A percentile compares a stretch with the other conserved stretches of the same genome.
phyloP scores from a whole-genome alignment of 2,888 invertebrate genomes.

The Formica aserva region DNA sequence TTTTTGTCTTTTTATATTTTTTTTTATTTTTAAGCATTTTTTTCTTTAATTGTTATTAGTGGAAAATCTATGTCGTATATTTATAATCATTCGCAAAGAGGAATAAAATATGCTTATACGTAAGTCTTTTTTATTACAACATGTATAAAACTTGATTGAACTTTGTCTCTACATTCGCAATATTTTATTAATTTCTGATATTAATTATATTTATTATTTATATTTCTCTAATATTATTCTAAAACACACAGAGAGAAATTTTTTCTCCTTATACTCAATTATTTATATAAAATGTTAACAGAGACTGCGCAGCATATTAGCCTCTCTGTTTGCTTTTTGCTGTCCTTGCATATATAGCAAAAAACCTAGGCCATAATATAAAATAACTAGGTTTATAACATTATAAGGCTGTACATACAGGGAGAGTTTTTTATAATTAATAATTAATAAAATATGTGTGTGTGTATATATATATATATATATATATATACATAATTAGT shows the following conservation, averaged over 20 bases:
- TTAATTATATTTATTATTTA: neutral
- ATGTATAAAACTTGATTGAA: slow-evolving; percentile 41
- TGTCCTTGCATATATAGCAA: slow-evolving; percentile 25
- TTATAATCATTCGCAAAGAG: neutral
- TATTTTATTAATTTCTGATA: slow-evolving; percentile 7
- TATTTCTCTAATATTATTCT: slow-evolving; percentile 6
- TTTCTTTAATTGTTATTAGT: slow-evolving; percentile 9
- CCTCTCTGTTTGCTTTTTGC: slow-evolving; percentile 20
- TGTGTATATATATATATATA: too few species aligned
- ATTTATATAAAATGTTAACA: slow-evolving; percentile 15
- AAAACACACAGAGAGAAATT: slow-evolving; percentile 6
- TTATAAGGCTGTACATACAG: slow-evolving; percentile 2
- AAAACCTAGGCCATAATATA: slow-evolving; percentile 31
- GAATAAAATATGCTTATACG: slow-evolving; percentile 21
- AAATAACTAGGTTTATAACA: slow-evolving; percentile 31
- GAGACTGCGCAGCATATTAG: neutral
- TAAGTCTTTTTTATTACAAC: slow-evolving; percentile 25
- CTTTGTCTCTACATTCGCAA: slow-evolving; percentile 9
- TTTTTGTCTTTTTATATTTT: neutral
- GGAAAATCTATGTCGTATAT: slow-evolving; percentile 4
- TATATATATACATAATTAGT: too few species aligned
- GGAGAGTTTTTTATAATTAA: slow-evolving; percentile 12
- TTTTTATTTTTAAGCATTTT: slow-evolving; percentile 34
- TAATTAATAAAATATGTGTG: neutral
- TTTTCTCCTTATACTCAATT: neutral